Base-by-base conservation (phyloP, 1,140 invertebrate genomes). In the Amyelois transitella region DNA sequence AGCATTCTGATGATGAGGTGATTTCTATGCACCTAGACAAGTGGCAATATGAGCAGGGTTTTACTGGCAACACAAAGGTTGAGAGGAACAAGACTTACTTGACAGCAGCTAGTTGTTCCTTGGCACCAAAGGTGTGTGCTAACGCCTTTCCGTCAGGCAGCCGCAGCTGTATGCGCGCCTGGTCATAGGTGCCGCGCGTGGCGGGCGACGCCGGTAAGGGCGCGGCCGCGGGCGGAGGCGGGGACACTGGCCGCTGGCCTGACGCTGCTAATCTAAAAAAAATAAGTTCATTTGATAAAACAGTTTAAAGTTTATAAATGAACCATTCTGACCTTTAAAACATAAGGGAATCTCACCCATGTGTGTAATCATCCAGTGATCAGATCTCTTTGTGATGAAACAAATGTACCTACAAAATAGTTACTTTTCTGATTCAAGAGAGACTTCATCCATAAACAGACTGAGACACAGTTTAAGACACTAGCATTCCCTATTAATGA, bases 51-150 rank as follows among this genome's bases (percentile, higher is more conserved):
- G n/a, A n/a, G n/a, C n/a, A n/a, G n/a, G n/a, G n/a, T n/a, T n/a
- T n/a, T n/a, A n/a, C n/a, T n/a, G n/a, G n/a, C n/a, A n/a, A n/a
- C n/a, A n/a, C n/a, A n/a, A n/a, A n/a, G n/a, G n/a, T n/a, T n/a
- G n/a, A n/a, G n/a, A n/a, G n/a, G n/a, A n/a, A n/a, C n/a, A 8
- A 12, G 7, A 28, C 25, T 28, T 49, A 86, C 77, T 96, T 91
- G 18, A 99, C 97, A 18, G 96, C 96, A 10, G 96, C 95, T 6
- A 99, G 87, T 59, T 95, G 93, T 79, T 98, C 97, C 74, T 97
- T 96, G 14, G 93, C 92, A 38, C 93, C 93, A 81, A 77, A 95
- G 83, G 91, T 95, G 83, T 74, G 91, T 80, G 76, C 82, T 44
- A 72, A 78, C 59, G 77, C 86, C 61, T 66, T 84, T 61, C 82